These are phyloP conservation scores for Harpegnathos saltator DNA, from an alignment of 1,140 invertebrate species.

Conservation along the genomic window DNA sequence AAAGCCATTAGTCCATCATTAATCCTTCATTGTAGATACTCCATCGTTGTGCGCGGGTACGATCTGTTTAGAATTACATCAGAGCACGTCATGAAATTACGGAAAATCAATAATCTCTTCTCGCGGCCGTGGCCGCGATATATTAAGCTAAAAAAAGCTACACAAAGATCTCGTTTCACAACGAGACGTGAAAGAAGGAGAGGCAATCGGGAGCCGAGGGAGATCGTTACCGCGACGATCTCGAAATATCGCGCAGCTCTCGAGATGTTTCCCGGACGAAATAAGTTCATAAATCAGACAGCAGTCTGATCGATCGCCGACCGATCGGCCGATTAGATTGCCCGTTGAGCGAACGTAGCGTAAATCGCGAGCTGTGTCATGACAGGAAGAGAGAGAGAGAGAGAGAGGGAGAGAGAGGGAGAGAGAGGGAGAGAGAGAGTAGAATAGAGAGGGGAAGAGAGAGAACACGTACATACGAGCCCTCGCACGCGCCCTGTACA, in stretches of 20 bases:
- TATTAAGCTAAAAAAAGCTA: slow-evolving; percentile 15
- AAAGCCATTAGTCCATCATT: slow-evolving; percentile 63
- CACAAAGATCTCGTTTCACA: too few species aligned
- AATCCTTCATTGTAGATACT: slow-evolving; percentile 63
- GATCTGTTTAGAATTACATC: slow-evolving; percentile 60
- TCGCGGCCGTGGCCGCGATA: too few species aligned
- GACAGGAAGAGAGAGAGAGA: slow-evolving; percentile 6
- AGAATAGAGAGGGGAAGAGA: slow-evolving; percentile 1
- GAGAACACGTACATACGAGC: slow-evolving; percentile 38
- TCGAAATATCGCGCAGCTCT: not conserved
- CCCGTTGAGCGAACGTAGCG: not conserved
- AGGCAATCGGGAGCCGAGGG: too few species aligned
- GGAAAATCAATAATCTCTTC: not conserved
- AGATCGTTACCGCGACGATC: not conserved
- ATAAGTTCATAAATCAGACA: not conserved
- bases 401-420: not conserved
- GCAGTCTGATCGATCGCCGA: slow-evolving; percentile 17
- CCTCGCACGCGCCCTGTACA: slow-evolving; percentile 39
- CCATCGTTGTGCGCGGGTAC: slow-evolving; percentile 47
- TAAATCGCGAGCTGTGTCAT: slow-evolving; percentile 33
- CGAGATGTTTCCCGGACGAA: slow-evolving; percentile 16
- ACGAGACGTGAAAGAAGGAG: too few species aligned
- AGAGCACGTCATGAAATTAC: slow-evolving; percentile 47
- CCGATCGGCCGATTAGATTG: slow-evolving; percentile 42
- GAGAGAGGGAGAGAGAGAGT: slow-evolving; percentile 9